phyloP scores from a whole-genome alignment of 2,797 vertebrate species.

The Natrix natrix region DNA sequence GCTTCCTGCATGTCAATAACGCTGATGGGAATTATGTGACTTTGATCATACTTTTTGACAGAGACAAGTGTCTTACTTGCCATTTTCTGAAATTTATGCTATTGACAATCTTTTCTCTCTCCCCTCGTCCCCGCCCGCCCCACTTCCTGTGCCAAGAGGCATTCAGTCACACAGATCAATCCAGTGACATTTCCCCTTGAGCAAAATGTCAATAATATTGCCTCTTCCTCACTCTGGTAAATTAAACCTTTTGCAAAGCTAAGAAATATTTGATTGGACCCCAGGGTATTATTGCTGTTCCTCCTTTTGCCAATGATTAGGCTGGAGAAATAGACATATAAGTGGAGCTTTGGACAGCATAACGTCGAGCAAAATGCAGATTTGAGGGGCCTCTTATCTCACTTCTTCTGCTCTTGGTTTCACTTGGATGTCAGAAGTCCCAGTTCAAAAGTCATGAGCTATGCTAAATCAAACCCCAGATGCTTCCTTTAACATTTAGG shows the following conservation, averaged over 20 bases:
- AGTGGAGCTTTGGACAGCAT: background rate
- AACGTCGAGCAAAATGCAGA: background rate
- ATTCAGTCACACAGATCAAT: background rate
- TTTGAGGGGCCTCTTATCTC: background rate
- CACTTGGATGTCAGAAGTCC: background rate
- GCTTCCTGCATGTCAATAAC: background rate
- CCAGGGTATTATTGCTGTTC: background rate
- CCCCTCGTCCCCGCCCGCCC: background rate
- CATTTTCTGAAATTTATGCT: background rate
- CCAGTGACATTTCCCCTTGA: background rate
- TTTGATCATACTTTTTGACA: background rate
- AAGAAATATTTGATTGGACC: background rate
- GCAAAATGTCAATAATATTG: background rate
- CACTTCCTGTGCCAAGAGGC: constrained; percentile 3
- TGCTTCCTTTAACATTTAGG: background rate
- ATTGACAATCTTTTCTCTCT: background rate
- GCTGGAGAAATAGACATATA: background rate
- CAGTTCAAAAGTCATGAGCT: background rate
- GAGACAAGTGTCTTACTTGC: constrained; percentile 14
- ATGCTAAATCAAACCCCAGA: background rate
- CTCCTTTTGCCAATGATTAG: background rate
- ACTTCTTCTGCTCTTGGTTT: background rate
- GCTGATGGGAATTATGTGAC: background rate
- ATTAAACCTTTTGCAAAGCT: background rate
- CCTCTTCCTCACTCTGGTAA: background rate